phyloP scores from a whole-genome alignment of 2,888 invertebrate species.

The Mythimna vitellina region DNA sequence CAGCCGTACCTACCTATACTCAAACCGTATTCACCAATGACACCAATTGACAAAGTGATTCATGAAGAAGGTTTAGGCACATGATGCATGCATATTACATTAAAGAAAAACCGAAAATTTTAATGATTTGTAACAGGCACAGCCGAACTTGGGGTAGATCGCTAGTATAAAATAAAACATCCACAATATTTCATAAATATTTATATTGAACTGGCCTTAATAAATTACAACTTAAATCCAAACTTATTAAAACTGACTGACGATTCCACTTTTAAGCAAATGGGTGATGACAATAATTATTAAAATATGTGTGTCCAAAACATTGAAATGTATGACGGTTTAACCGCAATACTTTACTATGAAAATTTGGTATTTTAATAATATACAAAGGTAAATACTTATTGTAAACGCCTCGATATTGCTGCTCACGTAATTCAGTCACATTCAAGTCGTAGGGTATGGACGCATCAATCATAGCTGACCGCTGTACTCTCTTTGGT shows the following conservation, averaged over 20 bases:
- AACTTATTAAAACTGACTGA: conserved; percentile 77
- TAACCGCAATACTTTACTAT: conserved; percentile 70
- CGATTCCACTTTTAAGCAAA: conserved; percentile 63
- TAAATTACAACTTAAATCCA: conserved; percentile 80
- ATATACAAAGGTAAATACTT: conserved; percentile 53
- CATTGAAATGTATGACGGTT: conserved; percentile 68
- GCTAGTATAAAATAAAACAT: conserved; percentile 58
- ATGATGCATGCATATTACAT: too few species aligned
- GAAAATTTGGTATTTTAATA: conserved; percentile 63
- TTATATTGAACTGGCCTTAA: conserved; percentile 85
- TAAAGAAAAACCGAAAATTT: too few species aligned
- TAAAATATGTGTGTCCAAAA: conserved; percentile 47
- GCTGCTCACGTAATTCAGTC: conserved; percentile 70
- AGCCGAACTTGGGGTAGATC: too few species aligned
- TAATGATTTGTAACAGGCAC: too few species aligned
- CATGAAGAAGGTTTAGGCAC: too few species aligned
- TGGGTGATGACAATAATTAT: conserved; percentile 44
- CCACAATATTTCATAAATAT: conserved; percentile 76
- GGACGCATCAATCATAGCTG: conserved; percentile 70
- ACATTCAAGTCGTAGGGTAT: conserved; percentile 70
- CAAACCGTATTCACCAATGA: too few species aligned
- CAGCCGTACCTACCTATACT: too few species aligned
- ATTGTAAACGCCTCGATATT: conserved; percentile 65
- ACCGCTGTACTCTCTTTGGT: conserved; percentile 82
- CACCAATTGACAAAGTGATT: too few species aligned